phyloP scores from a whole-genome alignment of 2,888 invertebrate species.

The Leptogaster cylindrica region DNA sequence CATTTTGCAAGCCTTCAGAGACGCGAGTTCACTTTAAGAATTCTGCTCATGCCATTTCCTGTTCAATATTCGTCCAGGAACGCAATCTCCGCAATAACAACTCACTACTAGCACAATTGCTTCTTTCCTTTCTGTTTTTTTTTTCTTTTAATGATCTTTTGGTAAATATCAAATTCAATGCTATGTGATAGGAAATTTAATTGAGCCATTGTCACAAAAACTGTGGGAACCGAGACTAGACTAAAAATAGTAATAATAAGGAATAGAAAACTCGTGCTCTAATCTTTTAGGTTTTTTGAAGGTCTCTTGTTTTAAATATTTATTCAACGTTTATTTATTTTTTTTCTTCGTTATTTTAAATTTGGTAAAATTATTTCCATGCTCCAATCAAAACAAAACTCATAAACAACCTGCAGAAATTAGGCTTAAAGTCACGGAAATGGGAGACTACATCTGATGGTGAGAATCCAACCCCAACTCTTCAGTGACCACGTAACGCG shows the following conservation, averaged over 20 bases:
- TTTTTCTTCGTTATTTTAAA: too few species aligned
- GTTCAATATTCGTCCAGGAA: conserved; percentile 16
- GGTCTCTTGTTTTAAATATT: too few species aligned
- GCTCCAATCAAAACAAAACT: too few species aligned
- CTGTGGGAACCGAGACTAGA: conserved; percentile 14
- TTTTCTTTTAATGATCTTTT: conserved; percentile 27
- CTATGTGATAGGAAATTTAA: conserved; percentile 29
- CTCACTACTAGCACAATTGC: neutral
- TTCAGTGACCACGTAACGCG: neutral
- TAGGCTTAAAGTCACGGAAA: neutral
- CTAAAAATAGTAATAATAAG: too few species aligned
- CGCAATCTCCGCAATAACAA: conserved; percentile 13
- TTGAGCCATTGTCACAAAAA: conserved; percentile 3
- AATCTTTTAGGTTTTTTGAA: too few species aligned
- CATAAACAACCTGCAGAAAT: too few species aligned
- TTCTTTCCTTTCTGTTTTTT: conserved; percentile 29
- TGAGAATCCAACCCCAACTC: neutral
- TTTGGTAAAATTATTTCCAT: too few species aligned
- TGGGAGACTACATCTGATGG: neutral
- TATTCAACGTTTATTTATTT: too few species aligned
- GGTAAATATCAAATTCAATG: conserved; percentile 25
- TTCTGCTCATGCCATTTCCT: conserved; percentile 31
- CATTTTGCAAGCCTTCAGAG: too few species aligned
- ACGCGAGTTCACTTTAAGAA: conserved; percentile 19
- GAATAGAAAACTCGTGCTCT: too few species aligned